Base-by-base conservation (phyloP, 2,797 vertebrate species). In the Emys orbicularis region DNA sequence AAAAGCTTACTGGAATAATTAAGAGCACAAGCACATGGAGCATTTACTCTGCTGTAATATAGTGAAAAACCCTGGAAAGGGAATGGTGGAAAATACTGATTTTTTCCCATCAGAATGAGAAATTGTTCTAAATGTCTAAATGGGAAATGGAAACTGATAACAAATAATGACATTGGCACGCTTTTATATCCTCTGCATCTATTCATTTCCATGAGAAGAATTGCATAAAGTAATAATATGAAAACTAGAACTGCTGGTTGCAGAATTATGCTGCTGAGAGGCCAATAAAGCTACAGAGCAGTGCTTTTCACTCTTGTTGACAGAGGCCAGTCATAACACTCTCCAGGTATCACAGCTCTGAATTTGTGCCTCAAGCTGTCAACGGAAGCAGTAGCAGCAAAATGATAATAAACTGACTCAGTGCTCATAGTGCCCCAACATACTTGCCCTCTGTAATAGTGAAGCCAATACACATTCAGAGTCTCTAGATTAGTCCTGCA, bases 1-100 rank as follows among this genome's bases (percentile, higher is more conserved):
- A 94, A 92, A 53, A 12, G 5, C 77, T 79, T 87, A 44, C 87
- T 84, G 90, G 92, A 92, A 5, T 68, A 49, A 31, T 49, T 29
- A 41, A 59, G 76, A 86, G 88, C 23, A n/a, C 34, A 49, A 31
- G 92, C 79, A 84, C 59, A 77, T 0, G 0, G 50, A 10, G 34
- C 85, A 68, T 89, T 89, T 68, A 54, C 87, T 87, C 29, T 53
- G 31, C 0, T 0, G 68, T 29, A 81, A 52, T 3, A 34, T 9
- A 87, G 59, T 52, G 87, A 74, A 92, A 92, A 37, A 59, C 61
- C 85, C 50, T 72, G 61, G 13, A 18, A 88, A 52, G 29, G 37
- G 79, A 94, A 81, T 4, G 2, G 34, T 92, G 81, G 61, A 68
- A 90, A 93, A 80, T 8, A 18, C 5, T 72, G 49, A 25, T 88